Evolutionary conservation across 2,888 invertebrate genomes (phyloP).

Genomic region (Chesias legatella): DNA sequence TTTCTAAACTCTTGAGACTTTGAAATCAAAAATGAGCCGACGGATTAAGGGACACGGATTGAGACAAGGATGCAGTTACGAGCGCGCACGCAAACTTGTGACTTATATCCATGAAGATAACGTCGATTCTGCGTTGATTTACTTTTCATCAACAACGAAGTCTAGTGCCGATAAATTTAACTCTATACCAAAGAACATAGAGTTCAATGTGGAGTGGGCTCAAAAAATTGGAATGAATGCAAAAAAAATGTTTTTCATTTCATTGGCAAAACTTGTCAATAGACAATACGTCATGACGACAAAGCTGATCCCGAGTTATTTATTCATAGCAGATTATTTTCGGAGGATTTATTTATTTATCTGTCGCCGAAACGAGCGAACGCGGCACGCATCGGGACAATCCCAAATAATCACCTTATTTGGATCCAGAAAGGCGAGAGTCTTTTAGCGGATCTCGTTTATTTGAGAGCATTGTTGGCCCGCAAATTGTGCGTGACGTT

Average conservation of each 20-base stretch:
- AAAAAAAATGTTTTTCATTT: constrained; percentile 15
- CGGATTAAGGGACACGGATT: constrained; percentile 54
- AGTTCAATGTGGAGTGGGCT: constrained; percentile 8
- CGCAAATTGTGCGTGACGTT: constrained; percentile 60
- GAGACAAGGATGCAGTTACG: constrained; percentile 8
- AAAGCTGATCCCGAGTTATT: constrained; percentile 66
- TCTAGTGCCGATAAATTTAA: not conserved
- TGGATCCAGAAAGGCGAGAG: constrained; percentile 41
- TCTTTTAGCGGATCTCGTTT: constrained; percentile 62
- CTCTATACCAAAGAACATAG: not conserved
- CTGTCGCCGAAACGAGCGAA: constrained; percentile 61
- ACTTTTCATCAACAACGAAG: constrained; percentile 13
- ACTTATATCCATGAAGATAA: constrained; percentile 9
- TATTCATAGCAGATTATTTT: constrained; percentile 76
- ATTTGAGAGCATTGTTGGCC: constrained; percentile 51
- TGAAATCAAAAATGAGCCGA: constrained; percentile 76
- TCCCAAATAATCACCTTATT: constrained; percentile 57
- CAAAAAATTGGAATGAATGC: not conserved
- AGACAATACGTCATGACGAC: constrained; percentile 69
- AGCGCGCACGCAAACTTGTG: constrained; percentile 2
- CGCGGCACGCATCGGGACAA: constrained; percentile 42
- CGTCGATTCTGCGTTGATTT: constrained; percentile 23
- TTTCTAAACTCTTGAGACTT: constrained; percentile 57
- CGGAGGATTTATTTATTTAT: constrained; percentile 57
- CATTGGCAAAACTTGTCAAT: constrained; percentile 61